Base-by-base conservation (phyloP, 92 coral and sea anemone species). In the Porites lobata region DNA sequence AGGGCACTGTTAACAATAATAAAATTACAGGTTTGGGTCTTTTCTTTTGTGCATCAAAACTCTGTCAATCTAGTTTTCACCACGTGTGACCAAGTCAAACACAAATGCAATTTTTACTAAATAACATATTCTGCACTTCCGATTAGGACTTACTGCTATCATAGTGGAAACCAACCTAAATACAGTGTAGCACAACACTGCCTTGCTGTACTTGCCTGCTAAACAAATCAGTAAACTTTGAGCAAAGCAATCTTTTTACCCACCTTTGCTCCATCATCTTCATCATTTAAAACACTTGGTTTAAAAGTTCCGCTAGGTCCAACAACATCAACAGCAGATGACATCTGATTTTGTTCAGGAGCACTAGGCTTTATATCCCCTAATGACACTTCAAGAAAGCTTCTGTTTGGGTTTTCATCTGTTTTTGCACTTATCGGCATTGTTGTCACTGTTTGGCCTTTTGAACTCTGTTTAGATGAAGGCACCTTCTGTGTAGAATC, bases 341-440 rank as follows among this genome's bases (percentile, higher is more conserved):
- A 53, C 52, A 70, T 20, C n/a, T 20, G 86, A 38, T 6, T 56
- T 32, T 26, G 67, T 26, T 53, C 68, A 57, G 56, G 32, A 15
- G n/a, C 19, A 18, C 20, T 50, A 1, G 85, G 77, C 11, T 57
- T 81, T 10, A 56, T 81, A 18, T 81, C 86, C 26, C 77, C 86
- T 54, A 70, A 81, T 6, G 68, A 56, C 6, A 54, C 53, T 53
- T 81, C 67, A 4, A 38, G 67, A 29, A 81, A 81, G 11, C 68
- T 81, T 68, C 59, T 81, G 9, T 56, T 69, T 47, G 50, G 12
- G 2, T 66, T 51, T 26, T 69, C 38, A 7, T 11, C 77, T 13
- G n/a, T 56, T 54, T 26, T 26, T 10, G 14, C 57, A 9, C 53
- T 81, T 18, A 73, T 0, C 9, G 77, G 77, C 77, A 2, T 56